These are phyloP conservation scores for Phaetusa simplex DNA, from an alignment of 2,113 vertebrate genomes.

Conservation along the genomic window DNA sequence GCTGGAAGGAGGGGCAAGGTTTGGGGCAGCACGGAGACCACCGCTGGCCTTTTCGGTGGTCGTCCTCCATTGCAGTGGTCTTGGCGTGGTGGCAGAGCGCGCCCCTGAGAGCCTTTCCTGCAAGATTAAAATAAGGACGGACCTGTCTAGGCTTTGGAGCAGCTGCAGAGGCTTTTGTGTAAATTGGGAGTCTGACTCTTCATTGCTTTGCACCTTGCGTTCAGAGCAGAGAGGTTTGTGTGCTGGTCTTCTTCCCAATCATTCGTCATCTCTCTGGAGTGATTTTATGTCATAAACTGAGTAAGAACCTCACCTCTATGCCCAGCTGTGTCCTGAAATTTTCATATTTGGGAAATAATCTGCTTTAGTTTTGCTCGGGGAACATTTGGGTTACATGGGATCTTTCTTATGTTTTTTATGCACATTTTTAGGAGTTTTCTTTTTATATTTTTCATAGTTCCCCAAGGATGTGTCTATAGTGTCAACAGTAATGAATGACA, in stretches of 20 bases:
- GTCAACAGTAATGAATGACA: conserved; percentile 30
- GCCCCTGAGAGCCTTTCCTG: neutral
- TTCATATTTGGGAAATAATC: neutral
- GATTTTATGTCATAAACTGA: neutral
- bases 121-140: neutral
- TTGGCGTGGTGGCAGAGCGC: neutral
- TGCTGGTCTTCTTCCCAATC: neutral
- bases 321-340: neutral
- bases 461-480: conserved; percentile 15
- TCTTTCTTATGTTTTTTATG: neutral
- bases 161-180: neutral
- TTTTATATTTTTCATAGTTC: conserved; percentile 35
- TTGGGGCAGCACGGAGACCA: neutral
- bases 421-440: neutral
- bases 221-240: neutral
- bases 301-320: neutral
- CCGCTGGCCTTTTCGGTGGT: neutral
- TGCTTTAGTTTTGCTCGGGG: neutral
- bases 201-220: neutral
- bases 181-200: neutral
- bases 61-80: neutral
- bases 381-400: neutral
- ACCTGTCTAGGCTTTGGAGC: neutral
- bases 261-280: neutral
- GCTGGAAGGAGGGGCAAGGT: neutral